Percentiles rank a stretch among this genome's conserved stretches.
phyloP scores from a whole-genome alignment of 2,888 invertebrate genomes.

The Rhaphigaster nebulosa region DNA sequence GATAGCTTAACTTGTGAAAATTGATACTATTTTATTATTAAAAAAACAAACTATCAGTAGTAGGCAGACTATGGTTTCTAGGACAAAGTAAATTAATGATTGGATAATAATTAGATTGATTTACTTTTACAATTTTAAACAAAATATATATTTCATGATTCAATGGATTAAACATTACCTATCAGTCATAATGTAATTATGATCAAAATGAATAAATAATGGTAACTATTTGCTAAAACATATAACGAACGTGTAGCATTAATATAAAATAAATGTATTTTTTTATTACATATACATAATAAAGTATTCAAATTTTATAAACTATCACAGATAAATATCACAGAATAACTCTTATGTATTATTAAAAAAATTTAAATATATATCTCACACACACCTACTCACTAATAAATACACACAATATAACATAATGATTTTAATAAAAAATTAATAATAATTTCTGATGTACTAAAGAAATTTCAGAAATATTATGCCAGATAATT shows the following conservation, averaged over 20 bases:
- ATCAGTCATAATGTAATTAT: neutral
- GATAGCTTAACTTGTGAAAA: neutral
- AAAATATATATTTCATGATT: neutral
- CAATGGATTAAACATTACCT: neutral
- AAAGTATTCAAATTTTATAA: neutral
- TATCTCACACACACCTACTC: neutral
- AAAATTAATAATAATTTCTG: neutral
- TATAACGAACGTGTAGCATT: neutral
- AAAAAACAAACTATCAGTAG: neutral
- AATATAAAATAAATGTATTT: neutral
- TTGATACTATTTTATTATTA: neutral
- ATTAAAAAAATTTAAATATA: neutral
- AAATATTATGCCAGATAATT: neutral
- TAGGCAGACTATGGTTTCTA: neutral
- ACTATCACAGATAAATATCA: conserved; percentile 7
- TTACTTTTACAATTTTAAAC: neutral
- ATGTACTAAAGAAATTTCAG: neutral
- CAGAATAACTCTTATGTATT: neutral
- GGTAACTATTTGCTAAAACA: neutral
- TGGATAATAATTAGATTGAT: neutral
- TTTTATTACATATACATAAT: neutral
- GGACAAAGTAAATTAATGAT: neutral
- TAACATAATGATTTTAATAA: neutral
- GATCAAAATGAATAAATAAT: neutral
- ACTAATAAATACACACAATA: neutral